These are phyloP conservation scores for Brachyistius frenatus DNA, from an alignment of 2,113 vertebrate species.

Conservation along the genomic window DNA sequence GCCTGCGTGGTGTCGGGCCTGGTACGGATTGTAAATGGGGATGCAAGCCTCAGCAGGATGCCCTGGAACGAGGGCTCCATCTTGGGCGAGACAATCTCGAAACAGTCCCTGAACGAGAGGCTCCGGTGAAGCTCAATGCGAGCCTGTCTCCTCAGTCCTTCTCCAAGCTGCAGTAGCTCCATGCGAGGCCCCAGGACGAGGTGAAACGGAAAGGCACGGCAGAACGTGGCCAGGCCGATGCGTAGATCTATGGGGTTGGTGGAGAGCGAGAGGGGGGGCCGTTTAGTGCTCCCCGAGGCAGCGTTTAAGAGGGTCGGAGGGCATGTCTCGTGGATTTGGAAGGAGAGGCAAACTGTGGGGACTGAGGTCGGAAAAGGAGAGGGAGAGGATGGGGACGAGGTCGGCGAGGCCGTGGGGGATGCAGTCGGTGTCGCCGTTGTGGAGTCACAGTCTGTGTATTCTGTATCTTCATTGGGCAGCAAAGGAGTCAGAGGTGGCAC, in stretches of 20 bases:
- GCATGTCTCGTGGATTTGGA: conserved; percentile 88
- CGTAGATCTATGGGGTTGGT: conserved; percentile 90
- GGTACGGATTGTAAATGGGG: conserved; percentile 96
- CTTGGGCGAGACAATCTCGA: conserved; percentile 96
- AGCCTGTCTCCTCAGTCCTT: conserved; percentile 93
- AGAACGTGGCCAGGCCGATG: conserved; percentile 96
- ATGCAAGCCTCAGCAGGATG: conserved; percentile 93
- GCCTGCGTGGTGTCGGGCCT: conserved; percentile 87
- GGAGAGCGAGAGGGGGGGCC: conserved; percentile 85
- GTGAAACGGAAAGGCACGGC: conserved; percentile 97
- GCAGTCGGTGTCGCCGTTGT: conserved; percentile 78
- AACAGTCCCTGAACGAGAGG: conserved; percentile 93
- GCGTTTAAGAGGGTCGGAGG: conserved; percentile 83
- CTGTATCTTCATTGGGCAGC: conserved; percentile 80
- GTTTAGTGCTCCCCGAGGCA: conserved; percentile 81
- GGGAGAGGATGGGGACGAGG: conserved; percentile 77
- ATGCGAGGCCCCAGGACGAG: conserved; percentile 94
- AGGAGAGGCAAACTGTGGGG: conserved; percentile 87
- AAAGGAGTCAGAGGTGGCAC: conserved; percentile 84
- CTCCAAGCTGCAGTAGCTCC: conserved; percentile 94
- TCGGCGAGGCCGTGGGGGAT: conserved; percentile 82
- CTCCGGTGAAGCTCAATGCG: conserved; percentile 90
- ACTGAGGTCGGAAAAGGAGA: conserved; percentile 63
- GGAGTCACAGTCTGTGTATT: conserved; percentile 85
- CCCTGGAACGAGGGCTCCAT: conserved; percentile 92